Conservation (phyloP, 2,888 invertebrate species). For the Chymomyza amoena region DNA sequence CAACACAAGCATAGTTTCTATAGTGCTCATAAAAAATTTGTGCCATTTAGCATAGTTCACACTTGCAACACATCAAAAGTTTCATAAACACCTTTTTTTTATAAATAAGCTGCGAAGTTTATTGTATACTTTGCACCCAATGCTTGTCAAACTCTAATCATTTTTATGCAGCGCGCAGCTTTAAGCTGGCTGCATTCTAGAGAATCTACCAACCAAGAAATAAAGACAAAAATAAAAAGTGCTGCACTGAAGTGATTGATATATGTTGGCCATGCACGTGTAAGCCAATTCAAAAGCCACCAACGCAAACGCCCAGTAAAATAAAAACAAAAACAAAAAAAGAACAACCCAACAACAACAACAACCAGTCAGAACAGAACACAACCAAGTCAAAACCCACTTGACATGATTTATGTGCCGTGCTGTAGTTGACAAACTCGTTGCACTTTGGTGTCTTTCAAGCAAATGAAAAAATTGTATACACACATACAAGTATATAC, state of each 20-base stretch:
- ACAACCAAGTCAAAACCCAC: slow-evolving; percentile 18
- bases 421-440: slow-evolving; percentile 48
- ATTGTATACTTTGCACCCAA: background rate
- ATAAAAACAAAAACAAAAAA: background rate
- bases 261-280: slow-evolving; percentile 7
- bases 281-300: background rate
- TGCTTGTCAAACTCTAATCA: background rate
- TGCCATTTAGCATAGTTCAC: background rate
- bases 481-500: background rate
- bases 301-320: background rate
- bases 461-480: slow-evolving; percentile 27
- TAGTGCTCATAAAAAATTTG: background rate
- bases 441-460: slow-evolving; percentile 33
- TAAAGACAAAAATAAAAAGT: slow-evolving; percentile 34
- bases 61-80: background rate
- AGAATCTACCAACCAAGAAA: no score
- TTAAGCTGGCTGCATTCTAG: background rate
- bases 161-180: background rate
- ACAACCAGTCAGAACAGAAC: slow-evolving; percentile 24
- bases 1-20: background rate
- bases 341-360: background rate
- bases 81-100: no score
- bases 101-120: no score
- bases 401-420: slow-evolving; percentile 49
- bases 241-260: slow-evolving; percentile 54